phyloP scores from a whole-genome alignment of 2,797 vertebrate species.

The Epinephelus coioides region DNA sequence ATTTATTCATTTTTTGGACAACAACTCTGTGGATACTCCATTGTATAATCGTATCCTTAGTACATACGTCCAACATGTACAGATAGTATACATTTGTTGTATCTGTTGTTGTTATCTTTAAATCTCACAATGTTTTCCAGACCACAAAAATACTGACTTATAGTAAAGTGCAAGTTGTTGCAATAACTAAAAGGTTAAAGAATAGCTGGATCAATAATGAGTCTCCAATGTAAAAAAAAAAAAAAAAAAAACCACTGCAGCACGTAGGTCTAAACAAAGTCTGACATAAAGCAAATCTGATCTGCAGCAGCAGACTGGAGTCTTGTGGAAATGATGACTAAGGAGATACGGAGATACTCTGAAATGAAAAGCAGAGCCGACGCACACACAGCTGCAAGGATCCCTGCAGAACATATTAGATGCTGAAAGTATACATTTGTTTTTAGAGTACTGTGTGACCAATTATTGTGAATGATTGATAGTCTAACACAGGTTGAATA shows the following conservation, averaged over 20 bases:
- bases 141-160: not conserved
- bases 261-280: not conserved
- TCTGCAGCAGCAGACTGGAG: not conserved
- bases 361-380: not conserved
- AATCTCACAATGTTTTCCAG: not conserved
- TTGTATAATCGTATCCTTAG: not conserved
- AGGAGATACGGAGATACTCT: not conserved
- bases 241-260: too few species aligned
- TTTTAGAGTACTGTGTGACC: not conserved
- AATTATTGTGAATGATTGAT: not conserved
- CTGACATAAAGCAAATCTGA: not conserved
- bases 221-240: not conserved
- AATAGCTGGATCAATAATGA: not conserved
- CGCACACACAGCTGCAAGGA: not conserved
- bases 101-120: not conserved
- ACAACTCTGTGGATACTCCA: too few species aligned
- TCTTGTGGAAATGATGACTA: not conserved
- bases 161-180: too few species aligned
- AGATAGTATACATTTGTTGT: not conserved
- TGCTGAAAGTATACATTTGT: not conserved
- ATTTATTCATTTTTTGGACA: not conserved
- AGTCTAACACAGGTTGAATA: conserved; percentile 8
- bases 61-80: not conserved
- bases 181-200: too few species aligned
- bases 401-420: not conserved